These are phyloP conservation scores for Microctenopoma steveboyesi DNA, from an alignment of 2,797 vertebrate genomes.

Conservation along the genomic window DNA sequence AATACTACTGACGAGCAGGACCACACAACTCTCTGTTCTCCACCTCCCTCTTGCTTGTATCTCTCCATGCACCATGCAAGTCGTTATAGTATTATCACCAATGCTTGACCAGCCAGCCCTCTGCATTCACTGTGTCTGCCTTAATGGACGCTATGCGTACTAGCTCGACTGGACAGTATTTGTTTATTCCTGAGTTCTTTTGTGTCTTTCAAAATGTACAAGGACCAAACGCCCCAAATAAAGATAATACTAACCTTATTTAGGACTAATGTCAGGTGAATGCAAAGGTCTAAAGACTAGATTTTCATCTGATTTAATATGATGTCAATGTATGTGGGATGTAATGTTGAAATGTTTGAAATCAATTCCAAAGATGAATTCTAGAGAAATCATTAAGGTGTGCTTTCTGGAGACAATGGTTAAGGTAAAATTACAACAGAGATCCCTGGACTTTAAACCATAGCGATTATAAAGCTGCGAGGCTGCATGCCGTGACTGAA, in stretches of 20 bases:
- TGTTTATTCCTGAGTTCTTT: slow-evolving; percentile 7
- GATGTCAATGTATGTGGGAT: neutral
- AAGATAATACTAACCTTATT: neutral
- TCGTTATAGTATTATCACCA: slow-evolving; percentile 65
- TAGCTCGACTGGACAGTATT: slow-evolving; percentile 47
- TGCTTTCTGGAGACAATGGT: neutral
- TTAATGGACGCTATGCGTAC: slow-evolving; percentile 66
- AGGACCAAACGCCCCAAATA: neutral
- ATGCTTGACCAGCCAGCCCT: slow-evolving; percentile 64
- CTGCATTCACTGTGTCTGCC: slow-evolving; percentile 58
- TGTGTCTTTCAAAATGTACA: slow-evolving; percentile 1
- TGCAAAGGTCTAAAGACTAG: neutral
- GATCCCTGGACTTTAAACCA: neutral
- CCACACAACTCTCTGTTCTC: slow-evolving; percentile 62
- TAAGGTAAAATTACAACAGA: neutral
- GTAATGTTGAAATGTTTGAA: neutral
- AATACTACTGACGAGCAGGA: slow-evolving; percentile 61
- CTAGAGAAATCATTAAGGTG: neutral
- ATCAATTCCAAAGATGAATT: neutral
- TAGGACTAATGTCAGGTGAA: neutral
- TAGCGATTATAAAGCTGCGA: slow-evolving; percentile 1
- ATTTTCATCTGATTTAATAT: neutral
- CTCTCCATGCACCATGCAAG: slow-evolving; percentile 59
- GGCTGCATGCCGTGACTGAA: neutral
- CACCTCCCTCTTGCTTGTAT: slow-evolving; percentile 30